These are phyloP conservation scores for Ispidina lecontei DNA, from an alignment of 2,797 vertebrate species.

Conservation along the genomic window DNA sequence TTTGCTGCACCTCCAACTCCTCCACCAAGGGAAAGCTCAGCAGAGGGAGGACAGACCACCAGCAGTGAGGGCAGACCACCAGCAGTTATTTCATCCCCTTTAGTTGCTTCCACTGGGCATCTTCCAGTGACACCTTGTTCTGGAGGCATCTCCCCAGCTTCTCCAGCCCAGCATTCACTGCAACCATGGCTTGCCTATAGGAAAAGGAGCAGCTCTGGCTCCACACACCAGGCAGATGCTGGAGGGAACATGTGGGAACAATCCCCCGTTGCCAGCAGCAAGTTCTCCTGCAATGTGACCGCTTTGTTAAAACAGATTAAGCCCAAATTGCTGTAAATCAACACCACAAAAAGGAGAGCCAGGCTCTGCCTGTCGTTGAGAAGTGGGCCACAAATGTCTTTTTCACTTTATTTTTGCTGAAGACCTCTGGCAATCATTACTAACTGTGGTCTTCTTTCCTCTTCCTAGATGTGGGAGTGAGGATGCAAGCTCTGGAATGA, in stretches of 20 bases:
- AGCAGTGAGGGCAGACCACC: too few relatives aligned
- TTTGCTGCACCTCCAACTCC: too few relatives aligned
- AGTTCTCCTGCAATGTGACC: conserved; percentile 20
- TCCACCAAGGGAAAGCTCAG: too few relatives aligned
- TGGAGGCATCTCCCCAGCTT: too few relatives aligned
- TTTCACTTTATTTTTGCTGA: neutral
- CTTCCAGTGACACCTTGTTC: too few relatives aligned
- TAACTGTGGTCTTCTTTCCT: neutral
- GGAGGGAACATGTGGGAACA: conserved; percentile 59
- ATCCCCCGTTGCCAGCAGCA: conserved; percentile 49
- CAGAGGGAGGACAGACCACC: too few relatives aligned
- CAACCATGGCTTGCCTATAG: conserved; percentile 16
- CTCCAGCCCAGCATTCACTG: conserved; percentile 21
- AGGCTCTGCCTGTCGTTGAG: conserved; percentile 41
- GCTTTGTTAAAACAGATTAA: conserved; percentile 30
- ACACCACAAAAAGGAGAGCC: conserved; percentile 32
- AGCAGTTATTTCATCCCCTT: too few relatives aligned
- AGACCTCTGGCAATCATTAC: conserved; percentile 19
- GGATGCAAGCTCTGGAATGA: neutral
- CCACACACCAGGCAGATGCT: conserved; percentile 71
- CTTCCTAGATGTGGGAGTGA: neutral
- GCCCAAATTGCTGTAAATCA: conserved; percentile 55
- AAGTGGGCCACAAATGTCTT: neutral
- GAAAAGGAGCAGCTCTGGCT: conserved; percentile 43
- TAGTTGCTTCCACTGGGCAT: too few relatives aligned